These are phyloP conservation scores for Mola mola DNA, from an alignment of 2,113 vertebrate genomes.

Conservation along the genomic window DNA sequence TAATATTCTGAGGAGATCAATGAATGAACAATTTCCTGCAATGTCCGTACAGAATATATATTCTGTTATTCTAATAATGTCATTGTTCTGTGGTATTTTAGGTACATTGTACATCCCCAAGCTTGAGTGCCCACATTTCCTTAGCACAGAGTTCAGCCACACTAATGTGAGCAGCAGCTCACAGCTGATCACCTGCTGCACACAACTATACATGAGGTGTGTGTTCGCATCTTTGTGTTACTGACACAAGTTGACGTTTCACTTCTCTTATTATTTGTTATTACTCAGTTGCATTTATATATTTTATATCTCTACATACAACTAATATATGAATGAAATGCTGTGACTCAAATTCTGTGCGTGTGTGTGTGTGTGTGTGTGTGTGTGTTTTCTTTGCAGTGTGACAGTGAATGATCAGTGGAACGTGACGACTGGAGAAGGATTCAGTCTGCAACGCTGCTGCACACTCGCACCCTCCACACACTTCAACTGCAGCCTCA, in stretches of 20 bases:
- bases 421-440: slow-evolving; percentile 43
- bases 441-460: slow-evolving; percentile 60
- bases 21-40: too few relatives aligned
- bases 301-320: not conserved
- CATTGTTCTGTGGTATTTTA: slow-evolving; percentile 50
- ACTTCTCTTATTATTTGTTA: not conserved
- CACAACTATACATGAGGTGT: slow-evolving; percentile 82
- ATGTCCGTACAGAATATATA: not conserved
- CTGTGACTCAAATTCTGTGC: too few relatives aligned
- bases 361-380: slow-evolving; percentile 42
- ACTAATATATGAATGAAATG: not conserved
- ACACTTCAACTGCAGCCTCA: slow-evolving; percentile 63
- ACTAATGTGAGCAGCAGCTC: slow-evolving; percentile 64
- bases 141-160: slow-evolving; percentile 68
- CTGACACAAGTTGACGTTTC: not conserved
- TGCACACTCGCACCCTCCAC: slow-evolving; percentile 33
- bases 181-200: slow-evolving; percentile 81
- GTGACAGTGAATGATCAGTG: slow-evolving; percentile 29
- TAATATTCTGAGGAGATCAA: not conserved
- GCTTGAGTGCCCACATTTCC: slow-evolving; percentile 73
- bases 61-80: not conserved
- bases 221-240: not conserved
- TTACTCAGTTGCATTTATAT: not conserved
- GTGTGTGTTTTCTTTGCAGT: slow-evolving; percentile 51
- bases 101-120: slow-evolving; percentile 82